Evolutionary conservation across 2,113 vertebrate genomes (phyloP).

Genomic region (Alligator mississippiensis): DNA sequence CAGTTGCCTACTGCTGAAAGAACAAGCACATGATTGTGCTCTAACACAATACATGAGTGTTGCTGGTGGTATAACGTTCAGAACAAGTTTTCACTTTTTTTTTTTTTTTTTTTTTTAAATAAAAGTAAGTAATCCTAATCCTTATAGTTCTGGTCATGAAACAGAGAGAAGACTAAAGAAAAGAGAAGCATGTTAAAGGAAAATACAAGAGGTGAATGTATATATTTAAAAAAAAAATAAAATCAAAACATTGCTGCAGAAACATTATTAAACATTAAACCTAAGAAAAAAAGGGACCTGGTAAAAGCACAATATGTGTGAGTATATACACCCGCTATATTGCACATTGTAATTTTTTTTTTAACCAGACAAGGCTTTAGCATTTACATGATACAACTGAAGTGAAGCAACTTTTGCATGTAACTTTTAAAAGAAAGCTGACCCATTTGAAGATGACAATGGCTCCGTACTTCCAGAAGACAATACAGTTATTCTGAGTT

Average conservation of each 20-base stretch:
- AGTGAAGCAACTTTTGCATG: not conserved
- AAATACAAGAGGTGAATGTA: not conserved
- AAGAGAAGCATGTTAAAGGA: not conserved
- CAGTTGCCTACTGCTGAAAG: constrained; percentile 25
- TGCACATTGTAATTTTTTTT: not conserved
- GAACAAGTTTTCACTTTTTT: constrained; percentile 8
- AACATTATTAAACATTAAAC: not conserved
- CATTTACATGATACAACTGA: not conserved
- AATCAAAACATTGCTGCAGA: not conserved
- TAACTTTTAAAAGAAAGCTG: not conserved
- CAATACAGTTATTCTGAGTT: not conserved
- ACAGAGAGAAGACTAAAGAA: not conserved
- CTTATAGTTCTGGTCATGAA: not conserved
- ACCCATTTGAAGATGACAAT: not conserved
- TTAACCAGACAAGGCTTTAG: not conserved
- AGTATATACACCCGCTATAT: not conserved
- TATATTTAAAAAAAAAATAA: not conserved
- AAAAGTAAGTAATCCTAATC: constrained; percentile 13
- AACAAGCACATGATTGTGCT: constrained; percentile 11
- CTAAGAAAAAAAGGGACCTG: not conserved
- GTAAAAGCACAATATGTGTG: accelerated
- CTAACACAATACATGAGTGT: not conserved
- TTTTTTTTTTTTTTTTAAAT: not conserved
- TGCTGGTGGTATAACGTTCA: not conserved
- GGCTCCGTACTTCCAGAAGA: not conserved